phyloP scores from a whole-genome alignment of 2,797 vertebrate species.

The Microchirus variegatus region DNA sequence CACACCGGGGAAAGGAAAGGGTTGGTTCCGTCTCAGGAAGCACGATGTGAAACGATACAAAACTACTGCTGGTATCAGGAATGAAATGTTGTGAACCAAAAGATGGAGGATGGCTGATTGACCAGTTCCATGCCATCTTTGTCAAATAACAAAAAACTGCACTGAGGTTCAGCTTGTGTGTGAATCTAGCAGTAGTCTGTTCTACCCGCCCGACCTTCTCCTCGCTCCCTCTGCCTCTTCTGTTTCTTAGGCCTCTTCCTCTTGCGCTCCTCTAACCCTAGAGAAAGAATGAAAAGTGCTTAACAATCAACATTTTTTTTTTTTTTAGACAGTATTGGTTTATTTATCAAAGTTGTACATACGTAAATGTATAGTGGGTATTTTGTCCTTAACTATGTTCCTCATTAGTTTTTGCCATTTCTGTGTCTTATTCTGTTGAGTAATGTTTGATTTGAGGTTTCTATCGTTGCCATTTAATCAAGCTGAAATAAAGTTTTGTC shows the following conservation, averaged over 20 bases:
- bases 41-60: conserved; percentile 39
- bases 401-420: conserved; percentile 71
- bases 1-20: conserved; percentile 25
- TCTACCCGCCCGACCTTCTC: conserved; percentile 37
- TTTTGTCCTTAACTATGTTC: conserved; percentile 86
- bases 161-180: conserved; percentile 24
- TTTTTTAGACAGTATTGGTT: conserved; percentile 85
- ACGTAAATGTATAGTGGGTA: conserved; percentile 88
- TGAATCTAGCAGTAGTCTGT: background rate
- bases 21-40: conserved; percentile 48
- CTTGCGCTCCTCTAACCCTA: conserved; percentile 45
- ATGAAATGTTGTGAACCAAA: conserved; percentile 36
- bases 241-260: conserved; percentile 29
- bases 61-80: conserved; percentile 46
- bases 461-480: conserved; percentile 71
- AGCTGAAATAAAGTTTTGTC: conserved; percentile 72
- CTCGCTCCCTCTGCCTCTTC: conserved; percentile 16
- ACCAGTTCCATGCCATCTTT: conserved; percentile 8
- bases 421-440: conserved; percentile 45
- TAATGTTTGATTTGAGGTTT: conserved; percentile 72
- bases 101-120: conserved; percentile 10
- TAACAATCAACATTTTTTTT: conserved; percentile 53
- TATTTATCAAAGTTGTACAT: conserved; percentile 98
- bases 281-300: conserved; percentile 39
- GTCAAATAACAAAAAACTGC: conserved; percentile 20